phyloP scores from a whole-genome alignment of 2,888 invertebrate genomes.

The Agrotis segetum region DNA sequence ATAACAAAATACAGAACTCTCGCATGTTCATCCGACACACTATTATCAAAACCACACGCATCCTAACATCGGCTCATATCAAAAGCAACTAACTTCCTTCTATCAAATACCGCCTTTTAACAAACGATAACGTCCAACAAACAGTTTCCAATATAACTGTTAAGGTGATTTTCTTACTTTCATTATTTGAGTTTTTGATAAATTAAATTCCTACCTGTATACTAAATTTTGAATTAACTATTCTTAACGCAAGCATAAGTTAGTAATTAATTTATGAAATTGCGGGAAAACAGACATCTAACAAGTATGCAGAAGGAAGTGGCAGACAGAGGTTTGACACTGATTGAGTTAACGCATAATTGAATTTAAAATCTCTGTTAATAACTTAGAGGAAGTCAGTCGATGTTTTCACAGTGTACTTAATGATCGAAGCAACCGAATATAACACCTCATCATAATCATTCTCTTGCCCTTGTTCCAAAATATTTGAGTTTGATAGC shows the following conservation, averaged over 20 bases:
- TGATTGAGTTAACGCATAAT: constrained; percentile 14
- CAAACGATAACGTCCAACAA: constrained; percentile 24
- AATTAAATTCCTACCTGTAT: too few relatives aligned
- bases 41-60: constrained; percentile 1
- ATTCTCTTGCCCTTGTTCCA: not conserved
- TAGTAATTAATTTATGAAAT: constrained; percentile 3
- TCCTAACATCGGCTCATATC: constrained; percentile 1
- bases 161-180: not conserved
- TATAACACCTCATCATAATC: not conserved
- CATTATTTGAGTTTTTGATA: too few relatives aligned
- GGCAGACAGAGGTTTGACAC: constrained; percentile 3
- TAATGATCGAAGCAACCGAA: not conserved
- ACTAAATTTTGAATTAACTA: too few relatives aligned
- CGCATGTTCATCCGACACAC: constrained; percentile 39
- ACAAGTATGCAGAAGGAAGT: not conserved
- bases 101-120: constrained; percentile 24
- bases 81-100: constrained; percentile 35
- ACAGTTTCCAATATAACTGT: constrained; percentile 48
- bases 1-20: too few relatives aligned
- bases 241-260: too few relatives aligned
- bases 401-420: not conserved
- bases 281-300: constrained; percentile 3
- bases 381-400: not conserved
- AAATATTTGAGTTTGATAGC: not conserved
- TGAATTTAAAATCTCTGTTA: not conserved